Evolutionary conservation across 2,797 vertebrate species (phyloP).

Genomic region (Sandelia bainsii): DNA sequence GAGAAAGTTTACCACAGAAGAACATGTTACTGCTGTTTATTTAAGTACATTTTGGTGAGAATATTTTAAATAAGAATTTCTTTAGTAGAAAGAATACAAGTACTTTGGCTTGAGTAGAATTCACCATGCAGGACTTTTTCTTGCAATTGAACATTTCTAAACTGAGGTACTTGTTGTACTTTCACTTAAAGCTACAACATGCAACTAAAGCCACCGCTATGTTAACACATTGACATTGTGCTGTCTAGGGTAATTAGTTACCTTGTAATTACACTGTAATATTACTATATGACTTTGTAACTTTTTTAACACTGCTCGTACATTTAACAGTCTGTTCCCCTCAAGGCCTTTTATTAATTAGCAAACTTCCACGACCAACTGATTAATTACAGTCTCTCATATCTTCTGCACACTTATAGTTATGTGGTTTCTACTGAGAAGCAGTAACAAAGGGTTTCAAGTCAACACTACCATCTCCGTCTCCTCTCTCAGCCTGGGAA

Average conservation of each 20-base stretch:
- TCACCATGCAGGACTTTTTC: not conserved
- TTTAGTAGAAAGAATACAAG: too few relatives aligned
- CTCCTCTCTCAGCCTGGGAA: constrained; percentile 54
- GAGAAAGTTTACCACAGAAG: too few relatives aligned
- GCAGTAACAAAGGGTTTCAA: constrained; percentile 41
- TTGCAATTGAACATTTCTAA: not conserved
- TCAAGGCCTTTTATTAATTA: too few relatives aligned
- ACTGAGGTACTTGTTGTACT: not conserved
- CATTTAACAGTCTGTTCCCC: not conserved
- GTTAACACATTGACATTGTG: too few relatives aligned
- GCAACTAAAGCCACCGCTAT: too few relatives aligned
- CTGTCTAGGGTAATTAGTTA: too few relatives aligned
- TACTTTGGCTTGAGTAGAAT: too few relatives aligned
- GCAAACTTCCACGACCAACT: not conserved
- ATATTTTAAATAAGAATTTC: too few relatives aligned
- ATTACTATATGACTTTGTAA: too few relatives aligned
- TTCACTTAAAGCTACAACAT: too few relatives aligned
- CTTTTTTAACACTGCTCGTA: not conserved
- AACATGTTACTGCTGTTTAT: not conserved
- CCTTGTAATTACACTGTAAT: too few relatives aligned
- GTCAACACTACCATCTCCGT: constrained; percentile 52
- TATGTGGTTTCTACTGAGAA: constrained; percentile 13
- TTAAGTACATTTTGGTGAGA: too few relatives aligned
- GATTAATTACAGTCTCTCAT: constrained; percentile 9
- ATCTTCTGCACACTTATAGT: constrained; percentile 10